Evolutionary conservation across 2,113 vertebrate genomes (phyloP).

Genomic region (Pituophis catenifer): DNA sequence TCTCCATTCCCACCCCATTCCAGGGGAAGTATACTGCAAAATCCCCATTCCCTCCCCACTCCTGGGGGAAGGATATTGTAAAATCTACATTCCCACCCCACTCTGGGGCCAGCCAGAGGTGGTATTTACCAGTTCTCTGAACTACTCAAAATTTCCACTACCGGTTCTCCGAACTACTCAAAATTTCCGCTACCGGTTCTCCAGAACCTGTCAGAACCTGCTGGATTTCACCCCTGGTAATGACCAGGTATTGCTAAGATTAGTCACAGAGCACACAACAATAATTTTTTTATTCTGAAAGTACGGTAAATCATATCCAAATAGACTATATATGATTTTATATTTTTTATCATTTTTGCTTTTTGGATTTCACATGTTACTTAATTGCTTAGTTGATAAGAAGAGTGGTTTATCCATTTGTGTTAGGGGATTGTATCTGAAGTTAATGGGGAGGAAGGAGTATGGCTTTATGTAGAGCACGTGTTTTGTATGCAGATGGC

Average conservation of each 20-base stretch:
- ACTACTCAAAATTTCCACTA: no score
- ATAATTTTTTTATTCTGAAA: slow-evolving; percentile 83
- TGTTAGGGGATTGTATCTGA: not conserved
- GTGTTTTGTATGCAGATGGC: not conserved
- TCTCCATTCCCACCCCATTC: no score
- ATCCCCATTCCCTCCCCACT: no score
- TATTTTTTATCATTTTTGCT: slow-evolving; percentile 52
- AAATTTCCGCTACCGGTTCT: no score
- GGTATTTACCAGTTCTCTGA: no score
- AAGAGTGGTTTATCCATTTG: not conserved
- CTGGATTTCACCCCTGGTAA: slow-evolving; percentile 40
- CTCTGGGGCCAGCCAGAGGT: no score
- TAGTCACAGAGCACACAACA: slow-evolving; percentile 66
- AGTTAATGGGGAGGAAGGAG: slow-evolving; percentile 5
- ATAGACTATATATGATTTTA: slow-evolving; percentile 83
- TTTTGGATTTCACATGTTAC: slow-evolving; percentile 51
- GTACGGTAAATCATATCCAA: slow-evolving; percentile 77
- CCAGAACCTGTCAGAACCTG: no score
- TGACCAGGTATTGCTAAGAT: slow-evolving; percentile 76
- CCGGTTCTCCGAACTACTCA: no score
- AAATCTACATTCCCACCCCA: no score
- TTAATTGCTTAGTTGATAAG: slow-evolving; percentile 47
- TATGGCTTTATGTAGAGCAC: not conserved
- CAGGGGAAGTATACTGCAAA: no score
- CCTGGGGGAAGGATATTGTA: no score